phyloP scores from a whole-genome alignment of 2,888 invertebrate genomes.

The Drosophila mimetica region DNA sequence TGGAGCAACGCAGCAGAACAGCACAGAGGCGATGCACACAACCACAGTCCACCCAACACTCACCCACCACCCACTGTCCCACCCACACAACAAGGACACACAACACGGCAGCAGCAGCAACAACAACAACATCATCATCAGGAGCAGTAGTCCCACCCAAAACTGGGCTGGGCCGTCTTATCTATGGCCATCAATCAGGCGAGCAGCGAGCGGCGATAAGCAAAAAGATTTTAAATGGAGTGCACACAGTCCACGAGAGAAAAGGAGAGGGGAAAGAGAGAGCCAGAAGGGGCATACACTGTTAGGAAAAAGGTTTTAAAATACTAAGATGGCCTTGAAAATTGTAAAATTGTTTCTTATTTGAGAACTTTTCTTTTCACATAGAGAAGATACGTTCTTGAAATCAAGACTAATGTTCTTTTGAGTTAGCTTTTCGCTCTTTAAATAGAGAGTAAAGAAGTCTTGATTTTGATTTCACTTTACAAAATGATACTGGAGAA shows the following conservation, averaged over 20 bases:
- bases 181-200: conserved; percentile 85
- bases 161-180: conserved; percentile 78
- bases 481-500: too few species aligned
- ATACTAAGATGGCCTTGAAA: not conserved
- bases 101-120: conserved; percentile 30
- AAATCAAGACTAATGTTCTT: too few species aligned
- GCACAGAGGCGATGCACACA: conserved; percentile 47
- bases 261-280: conserved; percentile 9
- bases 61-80: conserved; percentile 31
- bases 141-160: conserved; percentile 10
- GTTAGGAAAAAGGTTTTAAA: not conserved
- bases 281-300: conserved; percentile 7
- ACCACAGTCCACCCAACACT: conserved; percentile 34
- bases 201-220: conserved; percentile 83
- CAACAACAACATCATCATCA: conserved; percentile 1
- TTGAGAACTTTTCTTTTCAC: too few species aligned
- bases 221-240: conserved; percentile 84
- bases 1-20: conserved; percentile 56
- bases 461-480: too few species aligned
- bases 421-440: too few species aligned
- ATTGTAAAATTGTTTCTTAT: too few species aligned
- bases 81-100: conserved; percentile 67
- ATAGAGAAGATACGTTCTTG: too few species aligned
- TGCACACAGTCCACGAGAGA: conserved; percentile 52
- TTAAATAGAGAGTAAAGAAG: too few species aligned